Evolutionary conservation across 2,113 vertebrate species (phyloP).

Genomic region (Dunckerocampus dactyliophorus): DNA sequence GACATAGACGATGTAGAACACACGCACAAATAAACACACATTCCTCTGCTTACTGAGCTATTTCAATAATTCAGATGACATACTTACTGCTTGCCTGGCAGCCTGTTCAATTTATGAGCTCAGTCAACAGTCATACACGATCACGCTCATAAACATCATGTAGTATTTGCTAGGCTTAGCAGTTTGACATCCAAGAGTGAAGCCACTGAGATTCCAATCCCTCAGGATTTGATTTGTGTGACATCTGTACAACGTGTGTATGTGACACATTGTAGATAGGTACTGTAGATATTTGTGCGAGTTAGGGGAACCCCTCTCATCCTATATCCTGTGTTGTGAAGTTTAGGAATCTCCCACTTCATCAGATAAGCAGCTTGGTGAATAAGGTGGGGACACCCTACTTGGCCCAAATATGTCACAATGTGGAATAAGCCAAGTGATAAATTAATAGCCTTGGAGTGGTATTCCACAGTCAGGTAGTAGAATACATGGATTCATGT

Average conservation of each 20-base stretch:
- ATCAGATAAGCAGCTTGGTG: too few species aligned
- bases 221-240: neutral
- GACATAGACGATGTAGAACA: neutral
- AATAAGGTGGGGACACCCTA: too few species aligned
- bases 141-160: neutral
- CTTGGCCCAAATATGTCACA: too few species aligned
- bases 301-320: too few species aligned
- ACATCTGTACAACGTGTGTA: neutral
- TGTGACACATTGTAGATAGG: neutral
- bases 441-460: too few species aligned
- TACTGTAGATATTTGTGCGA: too few species aligned
- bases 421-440: too few species aligned
- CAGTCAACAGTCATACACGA: slow-evolving; percentile 20
- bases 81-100: slow-evolving; percentile 37
- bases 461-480: too few species aligned
- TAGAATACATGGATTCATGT: too few species aligned
- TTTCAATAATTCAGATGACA: slow-evolving; percentile 61
- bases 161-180: slow-evolving; percentile 11
- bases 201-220: slow-evolving; percentile 20
- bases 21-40: slow-evolving; percentile 9
- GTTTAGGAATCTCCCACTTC: too few species aligned
- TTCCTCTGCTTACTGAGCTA: slow-evolving; percentile 49
- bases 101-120: slow-evolving; percentile 28
- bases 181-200: slow-evolving; percentile 11
- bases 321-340: too few species aligned